These are phyloP conservation scores for Hephaestus fuliginosus DNA, from an alignment of 2,797 vertebrate genomes.

Conservation along the genomic window DNA sequence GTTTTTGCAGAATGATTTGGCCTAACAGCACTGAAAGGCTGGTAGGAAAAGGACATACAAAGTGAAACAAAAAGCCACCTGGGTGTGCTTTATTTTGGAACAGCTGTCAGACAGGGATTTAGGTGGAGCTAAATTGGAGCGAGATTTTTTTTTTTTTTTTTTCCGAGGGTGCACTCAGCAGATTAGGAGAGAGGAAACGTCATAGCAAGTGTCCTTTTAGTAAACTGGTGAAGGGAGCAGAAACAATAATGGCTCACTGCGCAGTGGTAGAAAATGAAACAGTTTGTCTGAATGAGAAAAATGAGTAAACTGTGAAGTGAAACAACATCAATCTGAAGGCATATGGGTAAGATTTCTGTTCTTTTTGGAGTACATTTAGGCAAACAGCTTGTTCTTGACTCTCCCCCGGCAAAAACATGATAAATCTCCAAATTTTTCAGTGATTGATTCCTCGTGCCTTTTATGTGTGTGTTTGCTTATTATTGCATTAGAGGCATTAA, in stretches of 20 bases:
- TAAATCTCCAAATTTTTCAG: slow-evolving; percentile 38
- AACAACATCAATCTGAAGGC: slow-evolving; percentile 33
- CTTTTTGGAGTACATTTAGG: slow-evolving; percentile 37
- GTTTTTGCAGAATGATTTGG: slow-evolving; percentile 45
- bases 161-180: slow-evolving; percentile 52
- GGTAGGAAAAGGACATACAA: slow-evolving; percentile 45
- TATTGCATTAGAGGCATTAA: slow-evolving; percentile 56
- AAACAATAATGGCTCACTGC: slow-evolving; percentile 27
- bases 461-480: slow-evolving; percentile 46
- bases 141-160: slow-evolving; percentile 25
- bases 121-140: slow-evolving; percentile 59
- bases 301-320: slow-evolving; percentile 35
- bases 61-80: slow-evolving; percentile 58
- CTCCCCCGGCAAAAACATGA: slow-evolving; percentile 38
- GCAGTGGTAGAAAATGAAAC: slow-evolving; percentile 16
- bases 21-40: slow-evolving; percentile 10
- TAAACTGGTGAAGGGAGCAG: slow-evolving; percentile 21
- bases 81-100: slow-evolving; percentile 46
- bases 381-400: slow-evolving; percentile 40
- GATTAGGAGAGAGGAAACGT: slow-evolving; percentile 63
- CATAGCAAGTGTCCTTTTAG: slow-evolving; percentile 41
- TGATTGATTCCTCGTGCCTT: slow-evolving; percentile 31
- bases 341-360: slow-evolving; percentile 19
- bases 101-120: slow-evolving; percentile 71
- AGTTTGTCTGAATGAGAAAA: slow-evolving; percentile 41